These are phyloP conservation scores for Anastrepha obliqua DNA, from an alignment of 1,140 invertebrate species.

Conservation along the genomic window DNA sequence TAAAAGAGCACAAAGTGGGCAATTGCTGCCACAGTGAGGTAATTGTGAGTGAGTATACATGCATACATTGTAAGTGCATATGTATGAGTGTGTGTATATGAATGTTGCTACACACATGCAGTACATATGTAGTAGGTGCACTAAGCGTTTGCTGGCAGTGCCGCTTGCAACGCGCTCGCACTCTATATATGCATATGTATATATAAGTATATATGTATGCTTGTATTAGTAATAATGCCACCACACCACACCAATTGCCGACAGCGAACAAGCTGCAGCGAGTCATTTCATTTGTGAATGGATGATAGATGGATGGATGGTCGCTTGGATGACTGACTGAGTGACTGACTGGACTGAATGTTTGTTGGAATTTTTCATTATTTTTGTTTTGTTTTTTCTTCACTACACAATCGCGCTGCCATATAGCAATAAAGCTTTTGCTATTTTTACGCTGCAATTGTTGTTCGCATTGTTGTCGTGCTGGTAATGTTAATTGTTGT, in stretches of 20 bases:
- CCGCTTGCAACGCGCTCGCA: background rate
- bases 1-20: background rate
- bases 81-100: background rate
- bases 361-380: background rate
- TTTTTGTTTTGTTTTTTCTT: background rate
- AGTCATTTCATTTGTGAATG: slow-evolving; percentile 25
- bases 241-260: no score
- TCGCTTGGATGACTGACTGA: background rate
- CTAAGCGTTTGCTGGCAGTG: background rate
- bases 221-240: no score
- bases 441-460: slow-evolving; percentile 47
- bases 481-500: slow-evolving; percentile 13
- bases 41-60: background rate
- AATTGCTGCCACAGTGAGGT: slow-evolving; percentile 34
- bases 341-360: slow-evolving; percentile 19
- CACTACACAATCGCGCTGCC: background rate
- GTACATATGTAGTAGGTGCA: background rate
- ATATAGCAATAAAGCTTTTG: background rate
- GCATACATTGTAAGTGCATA: background rate
- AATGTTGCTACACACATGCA: no score
- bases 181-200: no score
- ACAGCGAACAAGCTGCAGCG: no score
- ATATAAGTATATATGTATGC: no score
- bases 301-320: background rate
- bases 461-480: background rate